Conservation (phyloP, 2,888 invertebrate species). For the Coleophora deauratella region DNA sequence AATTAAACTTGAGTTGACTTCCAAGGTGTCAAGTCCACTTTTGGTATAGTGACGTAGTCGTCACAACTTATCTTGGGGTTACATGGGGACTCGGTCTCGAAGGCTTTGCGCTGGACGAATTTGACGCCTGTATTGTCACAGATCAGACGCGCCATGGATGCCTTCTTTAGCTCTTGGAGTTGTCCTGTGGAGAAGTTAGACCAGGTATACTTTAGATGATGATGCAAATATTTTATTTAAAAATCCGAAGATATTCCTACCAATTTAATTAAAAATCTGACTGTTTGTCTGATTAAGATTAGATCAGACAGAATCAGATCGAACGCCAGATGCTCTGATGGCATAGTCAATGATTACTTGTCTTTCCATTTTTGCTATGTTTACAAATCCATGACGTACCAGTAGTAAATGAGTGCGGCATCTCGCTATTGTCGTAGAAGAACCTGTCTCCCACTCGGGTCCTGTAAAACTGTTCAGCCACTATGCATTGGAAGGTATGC, state of each 20-base stretch:
- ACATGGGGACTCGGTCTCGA: constrained; percentile 74
- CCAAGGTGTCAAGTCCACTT: constrained; percentile 65
- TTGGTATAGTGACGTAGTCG: constrained; percentile 54
- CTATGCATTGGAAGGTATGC: constrained; percentile 90
- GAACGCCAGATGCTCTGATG: too few relatives aligned
- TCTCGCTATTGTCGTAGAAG: constrained; percentile 84
- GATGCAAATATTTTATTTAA: too few relatives aligned
- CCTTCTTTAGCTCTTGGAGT: constrained; percentile 83
- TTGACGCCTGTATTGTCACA: constrained; percentile 86
- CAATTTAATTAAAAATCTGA: not conserved
- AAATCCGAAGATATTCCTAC: too few relatives aligned
- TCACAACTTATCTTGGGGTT: constrained; percentile 52
- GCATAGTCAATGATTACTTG: too few relatives aligned
- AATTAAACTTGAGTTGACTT: constrained; percentile 18
- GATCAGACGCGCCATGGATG: constrained; percentile 83
- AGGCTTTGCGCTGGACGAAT: constrained; percentile 79
- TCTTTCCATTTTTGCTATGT: too few relatives aligned
- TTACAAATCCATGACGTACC: too few relatives aligned
- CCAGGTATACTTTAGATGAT: too few relatives aligned
- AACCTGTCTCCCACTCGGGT: constrained; percentile 89
- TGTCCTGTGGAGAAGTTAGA: constrained; percentile 65
- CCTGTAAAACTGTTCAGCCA: constrained; percentile 90
- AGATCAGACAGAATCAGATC: too few relatives aligned
- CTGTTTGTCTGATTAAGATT: too few relatives aligned
- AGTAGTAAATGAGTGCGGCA: constrained; percentile 77